phyloP scores from a whole-genome alignment of 2,888 invertebrate species.

The Drosophila nr. fundita region DNA sequence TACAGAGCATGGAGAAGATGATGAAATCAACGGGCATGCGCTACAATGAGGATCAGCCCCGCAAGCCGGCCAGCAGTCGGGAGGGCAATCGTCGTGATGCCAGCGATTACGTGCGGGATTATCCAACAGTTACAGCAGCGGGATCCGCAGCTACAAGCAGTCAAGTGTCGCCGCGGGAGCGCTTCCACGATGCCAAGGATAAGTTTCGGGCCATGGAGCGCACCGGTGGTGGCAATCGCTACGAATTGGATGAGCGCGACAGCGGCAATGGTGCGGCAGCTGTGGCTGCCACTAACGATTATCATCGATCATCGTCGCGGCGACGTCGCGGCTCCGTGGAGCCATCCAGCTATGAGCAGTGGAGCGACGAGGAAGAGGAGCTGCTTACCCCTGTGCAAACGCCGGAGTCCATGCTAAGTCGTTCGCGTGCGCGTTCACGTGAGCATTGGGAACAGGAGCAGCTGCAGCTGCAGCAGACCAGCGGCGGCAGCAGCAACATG shows the following conservation, averaged over 20 bases:
- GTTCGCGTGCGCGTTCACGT: conserved; percentile 71
- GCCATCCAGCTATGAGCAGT: conserved; percentile 76
- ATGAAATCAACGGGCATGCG: conserved; percentile 85
- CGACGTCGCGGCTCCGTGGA: conserved; percentile 77
- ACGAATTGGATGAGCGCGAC: conserved; percentile 86
- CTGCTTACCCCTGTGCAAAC: conserved; percentile 6
- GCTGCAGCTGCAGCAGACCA: conserved; percentile 8
- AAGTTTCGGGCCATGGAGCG: conserved; percentile 92
- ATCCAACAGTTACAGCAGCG: background rate
- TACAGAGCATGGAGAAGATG: conserved; percentile 85
- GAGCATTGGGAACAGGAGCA: conserved; percentile 65
- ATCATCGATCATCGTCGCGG: conserved; percentile 65
- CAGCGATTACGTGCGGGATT: conserved; percentile 17
- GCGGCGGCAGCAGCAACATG: conserved; percentile 37
- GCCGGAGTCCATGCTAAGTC: conserved; percentile 41
- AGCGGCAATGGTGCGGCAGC: conserved; percentile 31
- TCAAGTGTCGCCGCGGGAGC: conserved; percentile 89
- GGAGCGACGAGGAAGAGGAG: conserved; percentile 83
- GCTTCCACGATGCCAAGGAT: conserved; percentile 94
- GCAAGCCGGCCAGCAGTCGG: conserved; percentile 31
- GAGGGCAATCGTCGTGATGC: conserved; percentile 32
- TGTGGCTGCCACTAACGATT: conserved; percentile 1
- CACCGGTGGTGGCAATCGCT: conserved; percentile 72
- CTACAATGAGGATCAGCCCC: conserved; percentile 73
- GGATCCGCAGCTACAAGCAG: conserved; percentile 12